Conservation (phyloP, 2,888 invertebrate species). For the Lysandra bellargus region DNA sequence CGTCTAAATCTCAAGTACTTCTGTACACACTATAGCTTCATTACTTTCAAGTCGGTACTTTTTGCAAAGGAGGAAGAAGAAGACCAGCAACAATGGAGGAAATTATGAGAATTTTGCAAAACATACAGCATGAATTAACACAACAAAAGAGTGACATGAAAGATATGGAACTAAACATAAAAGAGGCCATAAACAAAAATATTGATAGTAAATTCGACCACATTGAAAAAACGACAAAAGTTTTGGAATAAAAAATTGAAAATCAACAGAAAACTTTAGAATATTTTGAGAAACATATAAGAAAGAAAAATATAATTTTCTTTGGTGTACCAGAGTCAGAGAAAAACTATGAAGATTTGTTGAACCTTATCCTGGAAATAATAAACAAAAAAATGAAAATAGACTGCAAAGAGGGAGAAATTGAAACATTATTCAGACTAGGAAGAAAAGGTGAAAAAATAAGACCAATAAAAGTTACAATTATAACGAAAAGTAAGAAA, state of each 20-base stretch:
- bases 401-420: neutral
- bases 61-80: too few species aligned
- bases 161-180: neutral
- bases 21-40: too few species aligned
- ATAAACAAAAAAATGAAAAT: neutral
- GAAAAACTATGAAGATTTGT: neutral
- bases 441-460: neutral
- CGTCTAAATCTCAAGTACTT: too few species aligned
- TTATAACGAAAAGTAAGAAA: neutral
- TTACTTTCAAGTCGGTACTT: too few species aligned
- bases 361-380: neutral
- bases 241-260: neutral
- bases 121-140: neutral
- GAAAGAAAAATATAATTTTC: constrained; percentile 8
- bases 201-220: neutral
- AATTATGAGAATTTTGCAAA: neutral
- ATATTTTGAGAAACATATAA: neutral
- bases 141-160: constrained; percentile 1
- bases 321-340: constrained; percentile 33
- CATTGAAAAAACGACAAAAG: neutral
- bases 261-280: constrained; percentile 1
- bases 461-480: constrained; percentile 3
- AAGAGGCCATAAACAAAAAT: neutral
- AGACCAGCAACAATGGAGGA: neutral
- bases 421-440: neutral